Evolutionary conservation across 2,888 invertebrate species (phyloP).

Genomic region (Cephus sareptanus): DNA sequence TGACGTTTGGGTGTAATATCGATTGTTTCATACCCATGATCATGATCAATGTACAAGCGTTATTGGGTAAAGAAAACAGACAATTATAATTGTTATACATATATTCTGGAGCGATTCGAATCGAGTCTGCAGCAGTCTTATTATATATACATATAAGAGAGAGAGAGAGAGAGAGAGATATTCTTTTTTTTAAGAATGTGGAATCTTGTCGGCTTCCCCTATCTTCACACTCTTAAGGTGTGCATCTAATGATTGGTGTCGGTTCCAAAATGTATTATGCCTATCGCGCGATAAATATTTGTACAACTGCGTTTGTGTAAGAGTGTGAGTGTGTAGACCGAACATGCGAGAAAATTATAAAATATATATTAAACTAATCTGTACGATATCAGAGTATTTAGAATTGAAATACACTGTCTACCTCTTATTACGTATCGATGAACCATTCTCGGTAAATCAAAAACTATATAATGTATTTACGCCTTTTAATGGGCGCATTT

Average conservation of each 20-base stretch:
- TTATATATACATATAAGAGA: neutral
- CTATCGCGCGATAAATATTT: slow-evolving; percentile 11
- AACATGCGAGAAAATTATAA: slow-evolving; percentile 16
- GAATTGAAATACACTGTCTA: neutral
- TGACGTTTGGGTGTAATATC: neutral
- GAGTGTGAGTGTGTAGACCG: slow-evolving; percentile 31
- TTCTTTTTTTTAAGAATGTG: neutral
- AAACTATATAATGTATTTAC: neutral
- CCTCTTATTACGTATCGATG: neutral
- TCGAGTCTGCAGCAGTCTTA: neutral
- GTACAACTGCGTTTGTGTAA: slow-evolving; percentile 27
- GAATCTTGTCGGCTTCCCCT: neutral
- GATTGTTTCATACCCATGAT: neutral
- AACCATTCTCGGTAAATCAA: neutral
- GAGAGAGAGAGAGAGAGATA: too few species aligned
- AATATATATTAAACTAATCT: neutral
- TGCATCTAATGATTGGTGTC: slow-evolving; percentile 10
- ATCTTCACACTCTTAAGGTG: slow-evolving; percentile 1
- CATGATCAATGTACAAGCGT: neutral
- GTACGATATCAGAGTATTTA: neutral
- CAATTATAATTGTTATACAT: neutral
- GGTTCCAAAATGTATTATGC: slow-evolving; percentile 3
- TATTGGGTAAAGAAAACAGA: neutral
- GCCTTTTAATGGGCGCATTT: neutral
- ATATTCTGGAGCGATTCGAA: neutral